Evolutionary conservation across 2,797 vertebrate genomes (phyloP).

Genomic region (Danionella dracula): DNA sequence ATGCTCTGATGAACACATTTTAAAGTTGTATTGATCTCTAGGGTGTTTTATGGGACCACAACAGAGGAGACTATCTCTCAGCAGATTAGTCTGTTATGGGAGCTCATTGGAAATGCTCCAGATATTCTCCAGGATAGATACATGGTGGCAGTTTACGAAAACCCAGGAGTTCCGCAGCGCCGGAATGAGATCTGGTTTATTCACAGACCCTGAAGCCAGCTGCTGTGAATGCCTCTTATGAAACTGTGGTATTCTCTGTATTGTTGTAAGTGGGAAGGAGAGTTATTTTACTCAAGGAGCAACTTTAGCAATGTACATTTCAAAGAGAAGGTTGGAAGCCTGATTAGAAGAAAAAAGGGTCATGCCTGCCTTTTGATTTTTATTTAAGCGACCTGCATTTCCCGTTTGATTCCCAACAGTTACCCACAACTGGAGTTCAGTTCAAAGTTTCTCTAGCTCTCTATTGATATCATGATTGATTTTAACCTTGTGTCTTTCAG

Average conservation of each 20-base stretch:
- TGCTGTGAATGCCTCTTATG: constrained; percentile 12
- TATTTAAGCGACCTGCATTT: too few relatives aligned
- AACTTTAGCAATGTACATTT: too few relatives aligned
- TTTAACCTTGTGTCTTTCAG: too few relatives aligned
- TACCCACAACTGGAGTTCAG: too few relatives aligned
- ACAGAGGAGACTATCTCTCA: constrained; percentile 73
- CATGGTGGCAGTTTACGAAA: constrained; percentile 75
- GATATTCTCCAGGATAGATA: constrained; percentile 57
- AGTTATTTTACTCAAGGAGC: not conserved
- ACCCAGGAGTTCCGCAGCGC: constrained; percentile 67
- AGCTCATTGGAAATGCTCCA: constrained; percentile 62
- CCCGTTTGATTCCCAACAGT: too few relatives aligned
- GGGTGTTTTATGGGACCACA: constrained; percentile 68
- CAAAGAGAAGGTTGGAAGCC: too few relatives aligned
- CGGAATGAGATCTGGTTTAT: constrained; percentile 86
- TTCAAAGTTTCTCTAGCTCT: too few relatives aligned
- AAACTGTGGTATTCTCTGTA: not conserved
- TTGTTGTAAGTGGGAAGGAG: not conserved
- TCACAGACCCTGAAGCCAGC: constrained; percentile 22
- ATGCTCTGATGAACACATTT: not conserved
- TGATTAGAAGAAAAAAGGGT: too few relatives aligned
- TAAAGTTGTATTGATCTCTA: constrained; percentile 26
- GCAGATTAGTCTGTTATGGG: constrained; percentile 72
- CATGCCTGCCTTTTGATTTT: too few relatives aligned
- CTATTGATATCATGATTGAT: too few relatives aligned